A percentile compares a stretch with the other conserved stretches of the same genome.
phyloP scores from a whole-genome alignment of 1,140 invertebrate genomes.

The Scaptomyza graminum region DNA sequence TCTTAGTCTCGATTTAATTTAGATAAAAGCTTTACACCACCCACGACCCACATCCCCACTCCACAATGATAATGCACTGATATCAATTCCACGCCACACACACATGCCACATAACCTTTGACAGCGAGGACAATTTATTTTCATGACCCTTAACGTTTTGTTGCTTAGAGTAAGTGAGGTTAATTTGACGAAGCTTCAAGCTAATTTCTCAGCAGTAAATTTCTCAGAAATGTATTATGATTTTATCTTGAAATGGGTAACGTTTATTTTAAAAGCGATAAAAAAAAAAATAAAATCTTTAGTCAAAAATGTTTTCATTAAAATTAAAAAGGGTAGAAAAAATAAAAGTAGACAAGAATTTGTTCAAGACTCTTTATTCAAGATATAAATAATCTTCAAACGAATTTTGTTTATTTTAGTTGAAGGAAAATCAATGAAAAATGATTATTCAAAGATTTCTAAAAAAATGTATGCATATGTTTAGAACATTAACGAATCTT shows the following conservation, averaged over 20 bases:
- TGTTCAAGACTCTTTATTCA: no score
- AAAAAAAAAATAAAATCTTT: no score
- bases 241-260: background rate
- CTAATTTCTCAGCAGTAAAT: conserved; percentile 46
- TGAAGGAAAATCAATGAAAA: no score
- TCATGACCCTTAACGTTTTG: conserved; percentile 40
- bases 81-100: conserved; percentile 67
- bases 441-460: no score
- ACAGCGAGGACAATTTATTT: conserved; percentile 73
- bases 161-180: conserved; percentile 7
- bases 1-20: conserved; percentile 74
- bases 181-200: conserved; percentile 15
- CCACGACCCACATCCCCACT: conserved; percentile 3
- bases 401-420: no score
- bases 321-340: no score
- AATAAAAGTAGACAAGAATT: no score
- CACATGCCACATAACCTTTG: conserved; percentile 26
- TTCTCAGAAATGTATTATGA: background rate
- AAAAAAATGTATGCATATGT: no score
- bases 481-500: no score
- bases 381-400: no score
- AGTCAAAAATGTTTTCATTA: no score
- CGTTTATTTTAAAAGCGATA: background rate
- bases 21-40: conserved; percentile 74
- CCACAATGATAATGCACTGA: conserved; percentile 58